These are phyloP conservation scores for Smittia sp. DNA, from an alignment of 2,888 invertebrate species.

Conservation along the genomic window DNA sequence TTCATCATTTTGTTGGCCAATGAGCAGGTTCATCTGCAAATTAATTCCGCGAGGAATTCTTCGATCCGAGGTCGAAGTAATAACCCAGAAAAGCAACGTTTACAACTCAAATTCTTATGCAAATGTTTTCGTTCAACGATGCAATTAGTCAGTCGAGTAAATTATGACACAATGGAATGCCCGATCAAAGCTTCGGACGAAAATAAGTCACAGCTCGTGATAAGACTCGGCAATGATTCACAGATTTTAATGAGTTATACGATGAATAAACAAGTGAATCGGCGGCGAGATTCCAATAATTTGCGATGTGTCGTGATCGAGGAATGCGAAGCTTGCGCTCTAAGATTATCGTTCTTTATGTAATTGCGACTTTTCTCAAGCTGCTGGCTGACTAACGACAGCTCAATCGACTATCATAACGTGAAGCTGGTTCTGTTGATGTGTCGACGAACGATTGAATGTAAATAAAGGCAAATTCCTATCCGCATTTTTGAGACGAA, in stretches of 20 bases:
- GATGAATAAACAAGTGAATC: background rate
- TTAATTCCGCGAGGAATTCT: too few relatives aligned
- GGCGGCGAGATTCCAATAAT: background rate
- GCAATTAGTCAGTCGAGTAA: background rate
- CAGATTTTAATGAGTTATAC: background rate
- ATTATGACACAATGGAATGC: conserved; percentile 17
- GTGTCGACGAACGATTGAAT: background rate
- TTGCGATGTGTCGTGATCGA: background rate
- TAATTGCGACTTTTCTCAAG: background rate
- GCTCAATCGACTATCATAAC: too few relatives aligned
- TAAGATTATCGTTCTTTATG: background rate
- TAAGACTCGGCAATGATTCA: background rate
- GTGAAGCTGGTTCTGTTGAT: too few relatives aligned
- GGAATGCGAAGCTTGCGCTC: background rate
- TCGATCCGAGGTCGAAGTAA: too few relatives aligned
- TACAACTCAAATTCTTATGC: background rate
- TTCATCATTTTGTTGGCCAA: too few relatives aligned
- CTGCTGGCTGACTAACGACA: too few relatives aligned
- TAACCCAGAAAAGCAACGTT: too few relatives aligned
- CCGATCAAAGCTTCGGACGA: background rate
- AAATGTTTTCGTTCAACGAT: background rate
- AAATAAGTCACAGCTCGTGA: background rate
- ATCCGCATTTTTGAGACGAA: background rate
- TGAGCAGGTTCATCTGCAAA: too few relatives aligned
- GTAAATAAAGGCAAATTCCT: conserved; percentile 5